These are phyloP conservation scores for Hirtodrosophila duncani DNA, from an alignment of 2,888 invertebrate species.

Conservation along the genomic window DNA sequence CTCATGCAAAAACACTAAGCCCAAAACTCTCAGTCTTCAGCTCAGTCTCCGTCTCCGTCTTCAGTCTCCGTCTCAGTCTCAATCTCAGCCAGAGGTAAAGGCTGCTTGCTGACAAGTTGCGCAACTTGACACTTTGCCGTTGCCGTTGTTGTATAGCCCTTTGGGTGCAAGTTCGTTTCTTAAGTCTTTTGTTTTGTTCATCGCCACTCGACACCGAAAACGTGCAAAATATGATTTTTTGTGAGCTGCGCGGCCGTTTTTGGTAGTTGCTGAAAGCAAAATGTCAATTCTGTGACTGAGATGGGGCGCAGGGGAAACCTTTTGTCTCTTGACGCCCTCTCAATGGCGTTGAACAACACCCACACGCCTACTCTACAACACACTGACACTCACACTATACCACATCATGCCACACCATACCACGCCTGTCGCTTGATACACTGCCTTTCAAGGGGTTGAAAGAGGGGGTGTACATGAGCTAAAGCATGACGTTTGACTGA, in stretches of 20 bases:
- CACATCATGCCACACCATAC: too few relatives aligned
- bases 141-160: conserved; percentile 43
- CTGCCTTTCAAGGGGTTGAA: conserved; percentile 11
- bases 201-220: conserved; percentile 60
- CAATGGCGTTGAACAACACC: conserved; percentile 37
- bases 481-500: too few relatives aligned
- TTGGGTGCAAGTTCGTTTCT: conserved; percentile 62
- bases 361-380: conserved; percentile 33
- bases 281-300: conserved; percentile 68
- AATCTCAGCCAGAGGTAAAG: too few relatives aligned
- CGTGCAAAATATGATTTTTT: conserved; percentile 70
- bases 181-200: conserved; percentile 63
- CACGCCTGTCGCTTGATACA: too few relatives aligned
- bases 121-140: conserved; percentile 71
- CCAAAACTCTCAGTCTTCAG: neutral
- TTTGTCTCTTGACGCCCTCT: conserved; percentile 62
- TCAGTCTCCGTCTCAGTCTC: too few relatives aligned
- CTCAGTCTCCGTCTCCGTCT: neutral
- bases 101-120: conserved; percentile 60
- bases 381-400: conserved; percentile 1
- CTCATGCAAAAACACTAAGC: conserved; percentile 27
- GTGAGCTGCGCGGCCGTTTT: conserved; percentile 1
- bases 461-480: too few relatives aligned
- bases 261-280: conserved; percentile 55
- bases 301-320: too few relatives aligned